phyloP scores from a whole-genome alignment of 2,797 vertebrate species.

The Rallus crepitans region DNA sequence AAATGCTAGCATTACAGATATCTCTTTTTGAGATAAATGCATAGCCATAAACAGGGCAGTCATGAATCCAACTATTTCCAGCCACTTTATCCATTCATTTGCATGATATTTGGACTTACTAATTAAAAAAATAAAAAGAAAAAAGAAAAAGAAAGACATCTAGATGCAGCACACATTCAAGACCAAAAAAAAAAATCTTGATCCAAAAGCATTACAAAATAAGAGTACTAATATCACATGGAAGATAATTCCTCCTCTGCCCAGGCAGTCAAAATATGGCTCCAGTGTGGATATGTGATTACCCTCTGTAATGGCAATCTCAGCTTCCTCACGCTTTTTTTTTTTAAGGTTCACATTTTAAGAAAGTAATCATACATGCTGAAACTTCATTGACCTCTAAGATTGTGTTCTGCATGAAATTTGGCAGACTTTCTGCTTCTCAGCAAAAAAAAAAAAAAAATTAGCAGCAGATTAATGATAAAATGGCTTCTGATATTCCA shows the following conservation, averaged over 20 bases:
- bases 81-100: not conserved
- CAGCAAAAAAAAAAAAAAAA: not conserved
- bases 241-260: not conserved
- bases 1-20: constrained; percentile 51
- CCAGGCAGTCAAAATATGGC: not conserved
- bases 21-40: constrained; percentile 35
- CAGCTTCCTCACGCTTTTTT: not conserved
- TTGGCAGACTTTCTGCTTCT: not conserved
- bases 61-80: not conserved
- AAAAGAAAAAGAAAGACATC: not conserved
- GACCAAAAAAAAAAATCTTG: not conserved
- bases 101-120: not conserved
- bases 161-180: not conserved
- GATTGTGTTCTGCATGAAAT: not conserved
- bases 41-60: not conserved
- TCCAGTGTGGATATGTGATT: not conserved
- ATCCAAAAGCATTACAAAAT: not conserved
- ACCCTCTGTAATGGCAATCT: not conserved
- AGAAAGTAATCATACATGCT: not conserved
- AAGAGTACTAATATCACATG: not conserved
- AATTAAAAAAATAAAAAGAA: not conserved
- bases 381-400: not conserved
- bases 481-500: not conserved
- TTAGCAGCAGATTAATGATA: not conserved
- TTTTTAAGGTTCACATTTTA: not conserved